phyloP scores from a whole-genome alignment of 2,888 invertebrate species.

The Eupithecia vulgata region DNA sequence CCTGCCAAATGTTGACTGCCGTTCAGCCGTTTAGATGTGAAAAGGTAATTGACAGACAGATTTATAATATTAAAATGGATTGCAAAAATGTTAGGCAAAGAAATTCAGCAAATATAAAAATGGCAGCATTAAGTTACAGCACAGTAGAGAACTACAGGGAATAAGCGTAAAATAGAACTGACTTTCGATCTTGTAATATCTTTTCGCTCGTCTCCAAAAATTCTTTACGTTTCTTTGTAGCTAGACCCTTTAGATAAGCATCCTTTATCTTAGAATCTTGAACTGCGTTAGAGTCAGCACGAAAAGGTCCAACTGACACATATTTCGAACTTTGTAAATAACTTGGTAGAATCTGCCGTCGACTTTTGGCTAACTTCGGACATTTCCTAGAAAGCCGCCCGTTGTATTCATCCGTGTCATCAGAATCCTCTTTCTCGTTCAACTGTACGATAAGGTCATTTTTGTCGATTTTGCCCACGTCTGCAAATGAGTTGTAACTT shows the following conservation, averaged over 20 bases:
- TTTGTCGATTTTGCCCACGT: slow-evolving; percentile 55
- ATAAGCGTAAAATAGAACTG: slow-evolving; percentile 47
- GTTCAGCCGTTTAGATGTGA: too few species aligned
- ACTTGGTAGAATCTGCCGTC: slow-evolving; percentile 69
- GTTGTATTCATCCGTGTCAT: slow-evolving; percentile 60
- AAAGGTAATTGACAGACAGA: too few species aligned
- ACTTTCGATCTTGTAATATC: slow-evolving; percentile 86
- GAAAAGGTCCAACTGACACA: slow-evolving; percentile 52
- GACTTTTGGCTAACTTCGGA: slow-evolving; percentile 68
- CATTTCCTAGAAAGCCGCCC: slow-evolving; percentile 67
- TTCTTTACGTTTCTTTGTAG: slow-evolving; percentile 83
- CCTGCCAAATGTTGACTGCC: too few species aligned
- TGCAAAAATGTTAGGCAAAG: too few species aligned
- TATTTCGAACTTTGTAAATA: slow-evolving; percentile 77
- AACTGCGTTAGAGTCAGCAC: slow-evolving; percentile 50
- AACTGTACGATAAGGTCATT: slow-evolving; percentile 62
- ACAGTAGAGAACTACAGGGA: too few species aligned
- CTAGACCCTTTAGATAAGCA: slow-evolving; percentile 74
- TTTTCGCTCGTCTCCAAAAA: slow-evolving; percentile 81
- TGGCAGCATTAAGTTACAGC: too few species aligned
- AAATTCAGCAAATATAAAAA: too few species aligned
- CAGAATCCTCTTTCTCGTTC: slow-evolving; percentile 61
- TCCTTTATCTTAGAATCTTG: slow-evolving; percentile 69
- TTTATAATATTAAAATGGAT: too few species aligned
- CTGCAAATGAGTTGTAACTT: slow-evolving; percentile 74